phyloP scores from a whole-genome alignment of 2,888 invertebrate species.

The Emmelina monodactyla region DNA sequence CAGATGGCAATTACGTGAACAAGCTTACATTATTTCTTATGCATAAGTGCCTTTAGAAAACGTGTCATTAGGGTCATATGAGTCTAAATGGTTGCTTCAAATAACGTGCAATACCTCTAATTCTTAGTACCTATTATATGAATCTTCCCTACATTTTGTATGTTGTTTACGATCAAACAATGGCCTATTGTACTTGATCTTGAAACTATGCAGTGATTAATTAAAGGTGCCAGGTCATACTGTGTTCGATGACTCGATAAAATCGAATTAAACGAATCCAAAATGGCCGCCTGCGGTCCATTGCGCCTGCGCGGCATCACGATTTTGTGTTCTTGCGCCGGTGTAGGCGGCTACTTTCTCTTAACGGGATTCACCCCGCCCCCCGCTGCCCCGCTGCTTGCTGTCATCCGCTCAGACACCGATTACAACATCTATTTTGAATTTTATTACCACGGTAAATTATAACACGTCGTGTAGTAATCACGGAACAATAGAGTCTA shows the following conservation, averaged over 20 bases:
- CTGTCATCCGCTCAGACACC: conserved; percentile 21
- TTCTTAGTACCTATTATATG: too few relatives aligned
- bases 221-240: conserved; percentile 19
- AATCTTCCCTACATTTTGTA: too few relatives aligned
- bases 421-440: conserved; percentile 49
- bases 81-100: too few relatives aligned
- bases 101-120: too few relatives aligned
- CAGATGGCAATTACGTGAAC: too few relatives aligned
- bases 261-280: conserved; percentile 37
- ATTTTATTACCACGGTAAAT: conserved; percentile 31
- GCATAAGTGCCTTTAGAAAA: too few relatives aligned
- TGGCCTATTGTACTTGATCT: conserved; percentile 15
- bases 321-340: conserved; percentile 31
- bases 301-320: conserved; percentile 32
- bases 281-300: conserved; percentile 34
- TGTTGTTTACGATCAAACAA: conserved; percentile 3
- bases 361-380: conserved; percentile 50
- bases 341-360: conserved; percentile 64
- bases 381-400: conserved; percentile 20
- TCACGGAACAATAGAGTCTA: not conserved
- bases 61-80: too few relatives aligned
- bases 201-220: conserved; percentile 22
- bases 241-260: conserved; percentile 27
- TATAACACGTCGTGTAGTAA: not conserved
- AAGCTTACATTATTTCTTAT: too few relatives aligned